Percentiles rank a stretch among this genome's conserved stretches.
These are phyloP conservation scores for Panopea generosa DNA, from an alignment of 2,888 invertebrate species.

Conservation along the genomic window DNA sequence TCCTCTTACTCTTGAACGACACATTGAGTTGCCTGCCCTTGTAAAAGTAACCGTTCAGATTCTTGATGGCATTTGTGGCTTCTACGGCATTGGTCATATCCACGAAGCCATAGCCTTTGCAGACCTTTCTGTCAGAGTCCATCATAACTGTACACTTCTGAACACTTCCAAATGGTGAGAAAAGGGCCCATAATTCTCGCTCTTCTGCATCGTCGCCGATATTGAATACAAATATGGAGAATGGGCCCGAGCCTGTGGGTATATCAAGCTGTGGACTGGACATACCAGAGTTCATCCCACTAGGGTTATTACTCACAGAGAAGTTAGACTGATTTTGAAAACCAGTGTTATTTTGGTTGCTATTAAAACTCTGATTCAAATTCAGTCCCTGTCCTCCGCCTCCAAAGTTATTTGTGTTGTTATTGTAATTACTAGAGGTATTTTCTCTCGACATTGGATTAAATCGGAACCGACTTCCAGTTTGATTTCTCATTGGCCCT, in stretches of 20 bases:
- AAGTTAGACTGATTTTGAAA: slow-evolving; percentile 1
- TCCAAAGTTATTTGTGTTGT: not conserved
- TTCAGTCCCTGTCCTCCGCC: slow-evolving; percentile 6
- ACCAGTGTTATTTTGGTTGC: not conserved
- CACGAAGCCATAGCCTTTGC: slow-evolving; percentile 85
- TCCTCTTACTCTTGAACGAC: slow-evolving; percentile 71
- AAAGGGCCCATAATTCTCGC: slow-evolving; percentile 83
- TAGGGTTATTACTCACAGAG: slow-evolving; percentile 10
- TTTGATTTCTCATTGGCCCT: slow-evolving; percentile 69
- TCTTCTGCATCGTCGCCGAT: slow-evolving; percentile 85
- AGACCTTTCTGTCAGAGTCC: slow-evolving; percentile 80
- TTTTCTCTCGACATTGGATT: slow-evolving; percentile 60
- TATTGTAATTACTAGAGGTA: slow-evolving; percentile 9
- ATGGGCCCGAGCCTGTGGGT: slow-evolving; percentile 51
- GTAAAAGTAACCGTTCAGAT: slow-evolving; percentile 83
- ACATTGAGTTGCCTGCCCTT: slow-evolving; percentile 84
- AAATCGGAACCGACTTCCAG: slow-evolving; percentile 65
- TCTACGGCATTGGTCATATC: slow-evolving; percentile 85
- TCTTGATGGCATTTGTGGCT: slow-evolving; percentile 83
- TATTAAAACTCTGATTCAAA: not conserved
- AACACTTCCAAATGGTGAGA: slow-evolving; percentile 84
- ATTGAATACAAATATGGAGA: slow-evolving; percentile 84
- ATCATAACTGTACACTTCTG: slow-evolving; percentile 84
- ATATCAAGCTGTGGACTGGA: slow-evolving; percentile 29
- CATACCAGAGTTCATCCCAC: slow-evolving; percentile 22